Conservation (phyloP, 2,888 invertebrate species). For the Conus canariensis region DNA sequence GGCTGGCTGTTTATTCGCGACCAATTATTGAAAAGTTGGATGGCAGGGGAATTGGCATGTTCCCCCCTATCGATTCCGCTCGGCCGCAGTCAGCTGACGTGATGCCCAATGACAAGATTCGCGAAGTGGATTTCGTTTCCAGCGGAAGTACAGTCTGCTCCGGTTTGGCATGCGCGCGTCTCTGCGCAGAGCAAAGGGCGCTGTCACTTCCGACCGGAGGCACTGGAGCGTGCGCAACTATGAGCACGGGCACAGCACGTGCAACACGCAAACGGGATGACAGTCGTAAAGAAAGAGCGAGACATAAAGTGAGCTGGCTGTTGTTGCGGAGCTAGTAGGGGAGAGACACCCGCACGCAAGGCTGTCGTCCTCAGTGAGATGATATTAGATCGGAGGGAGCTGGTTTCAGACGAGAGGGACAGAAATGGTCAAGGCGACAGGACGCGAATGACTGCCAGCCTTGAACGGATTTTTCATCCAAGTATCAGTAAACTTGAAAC, state of each 20-base stretch:
- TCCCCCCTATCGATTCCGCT: conserved; percentile 16
- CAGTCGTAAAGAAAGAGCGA: conserved; percentile 1
- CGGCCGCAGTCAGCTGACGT: not conserved
- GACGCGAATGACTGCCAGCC: not conserved
- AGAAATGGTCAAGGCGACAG: not conserved
- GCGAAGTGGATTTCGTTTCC: conserved; percentile 9
- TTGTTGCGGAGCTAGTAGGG: not conserved
- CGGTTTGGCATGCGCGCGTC: conserved; percentile 24
- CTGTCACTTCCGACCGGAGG: conserved; percentile 37
- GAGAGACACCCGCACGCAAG: not conserved
- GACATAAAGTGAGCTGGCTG: conserved; percentile 14
- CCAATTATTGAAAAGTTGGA: conserved; percentile 21
- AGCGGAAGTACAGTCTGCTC: conserved; percentile 26
- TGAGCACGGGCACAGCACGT: conserved; percentile 32
- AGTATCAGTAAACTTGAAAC: too few relatives aligned
- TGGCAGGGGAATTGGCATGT: conserved; percentile 7
- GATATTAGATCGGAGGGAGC: conserved; percentile 8
- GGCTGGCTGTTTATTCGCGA: conserved; percentile 4
- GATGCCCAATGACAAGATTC: conserved; percentile 24
- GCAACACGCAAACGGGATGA: conserved; percentile 31
- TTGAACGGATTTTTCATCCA: too few relatives aligned
- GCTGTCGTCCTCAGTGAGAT: not conserved
- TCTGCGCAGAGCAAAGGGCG: not conserved
- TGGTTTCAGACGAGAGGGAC: not conserved
- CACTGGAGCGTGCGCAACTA: conserved; percentile 34